Percentiles rank a stretch among this genome's conserved stretches.
Conservation (phyloP, 2,888 invertebrate genomes). For the Schizotus pectinicornis region DNA sequence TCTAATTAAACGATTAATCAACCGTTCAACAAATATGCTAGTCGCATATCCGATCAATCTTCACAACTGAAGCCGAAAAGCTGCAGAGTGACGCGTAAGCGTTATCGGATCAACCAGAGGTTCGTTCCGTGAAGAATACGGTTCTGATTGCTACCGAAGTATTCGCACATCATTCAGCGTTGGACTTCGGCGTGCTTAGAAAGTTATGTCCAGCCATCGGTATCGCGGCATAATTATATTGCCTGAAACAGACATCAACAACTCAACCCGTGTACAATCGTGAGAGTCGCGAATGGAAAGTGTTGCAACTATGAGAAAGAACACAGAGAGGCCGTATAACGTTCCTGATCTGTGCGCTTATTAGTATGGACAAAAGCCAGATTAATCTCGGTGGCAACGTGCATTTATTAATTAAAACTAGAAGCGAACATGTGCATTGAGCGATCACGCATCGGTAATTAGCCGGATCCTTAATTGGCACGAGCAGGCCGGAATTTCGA, state of each 20-base stretch:
- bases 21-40: constrained; percentile 1
- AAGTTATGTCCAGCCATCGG: constrained; percentile 47
- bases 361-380: constrained; percentile 25
- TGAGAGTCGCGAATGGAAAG: constrained; percentile 41
- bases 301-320: constrained; percentile 38
- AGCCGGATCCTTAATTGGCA: too few species aligned
- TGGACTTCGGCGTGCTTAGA: constrained; percentile 30
- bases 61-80: background rate
- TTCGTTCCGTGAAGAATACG: too few species aligned
- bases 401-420: constrained; percentile 24
- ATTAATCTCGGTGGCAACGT: constrained; percentile 26
- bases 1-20: constrained; percentile 30
- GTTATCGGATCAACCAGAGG: too few species aligned
- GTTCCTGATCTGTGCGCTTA: constrained; percentile 14
- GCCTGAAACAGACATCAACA: constrained; percentile 43
- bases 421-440: constrained; percentile 3
- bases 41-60: too few species aligned
- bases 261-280: constrained; percentile 39
- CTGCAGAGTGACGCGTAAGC: too few species aligned
- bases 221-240: constrained; percentile 42
- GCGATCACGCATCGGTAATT: too few species aligned
- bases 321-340: background rate
- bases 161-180: constrained; percentile 25
- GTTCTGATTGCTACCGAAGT: constrained; percentile 1
- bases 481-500: too few species aligned